These are phyloP conservation scores for Caenorhabditis wallacei DNA, from an alignment of 2,888 invertebrate species.

Conservation along the genomic window DNA sequence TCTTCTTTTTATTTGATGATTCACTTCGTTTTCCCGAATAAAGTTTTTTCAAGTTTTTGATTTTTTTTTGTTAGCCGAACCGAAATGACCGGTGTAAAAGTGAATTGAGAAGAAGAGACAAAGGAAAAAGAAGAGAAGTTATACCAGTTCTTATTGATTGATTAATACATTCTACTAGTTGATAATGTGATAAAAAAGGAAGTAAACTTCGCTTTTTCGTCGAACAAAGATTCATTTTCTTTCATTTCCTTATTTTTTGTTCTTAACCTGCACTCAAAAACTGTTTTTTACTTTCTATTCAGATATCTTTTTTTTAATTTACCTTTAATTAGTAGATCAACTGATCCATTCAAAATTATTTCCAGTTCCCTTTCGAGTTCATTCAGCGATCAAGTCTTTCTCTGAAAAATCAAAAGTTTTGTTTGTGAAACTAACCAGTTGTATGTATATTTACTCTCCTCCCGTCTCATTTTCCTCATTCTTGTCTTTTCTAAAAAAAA, in stretches of 20 bases:
- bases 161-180: constrained; percentile 25
- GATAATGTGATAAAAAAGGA: constrained; percentile 38
- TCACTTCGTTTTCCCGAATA: constrained; percentile 43
- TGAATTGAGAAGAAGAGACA: background rate
- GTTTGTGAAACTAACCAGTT: constrained; percentile 50
- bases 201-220: constrained; percentile 44
- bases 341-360: background rate
- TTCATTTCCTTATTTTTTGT: constrained; percentile 5
- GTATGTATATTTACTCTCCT: constrained; percentile 34
- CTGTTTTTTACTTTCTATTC: background rate
- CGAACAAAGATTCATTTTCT: constrained; percentile 42
- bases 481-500: constrained; percentile 18
- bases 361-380: too few species aligned
- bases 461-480: background rate
- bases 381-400: constrained; percentile 12
- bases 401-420: background rate
- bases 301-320: background rate
- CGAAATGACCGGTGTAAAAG: constrained; percentile 17
- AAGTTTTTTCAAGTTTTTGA: constrained; percentile 11
- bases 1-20: constrained; percentile 19
- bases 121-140: constrained; percentile 17
- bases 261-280: constrained; percentile 29
- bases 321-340: background rate
- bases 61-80: constrained; percentile 38
- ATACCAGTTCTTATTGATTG: constrained; percentile 54